Base-by-base conservation (phyloP, 1,140 invertebrate species). In the Drosophila pachea region DNA sequence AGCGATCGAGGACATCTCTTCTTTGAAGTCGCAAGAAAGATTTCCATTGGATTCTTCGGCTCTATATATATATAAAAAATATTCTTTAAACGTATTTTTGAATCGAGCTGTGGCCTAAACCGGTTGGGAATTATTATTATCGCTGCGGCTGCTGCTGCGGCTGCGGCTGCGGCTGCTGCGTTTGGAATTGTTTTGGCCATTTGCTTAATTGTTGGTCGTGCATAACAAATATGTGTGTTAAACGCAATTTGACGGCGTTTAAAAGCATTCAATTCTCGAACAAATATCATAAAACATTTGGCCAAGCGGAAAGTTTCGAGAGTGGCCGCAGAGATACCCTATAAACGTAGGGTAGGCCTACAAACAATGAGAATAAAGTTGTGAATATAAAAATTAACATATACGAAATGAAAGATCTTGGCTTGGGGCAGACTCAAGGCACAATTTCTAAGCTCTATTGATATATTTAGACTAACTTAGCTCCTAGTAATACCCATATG, bases 221-320 rank as follows among this genome's bases (percentile, higher is more conserved):
- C 31, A 49, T 42, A 50, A 9, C 31, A 40, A 31, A 32, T 54
- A 54, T 62, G n/a, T 62, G 54, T 35, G 58, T 32, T 43, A 35
- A 60, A 67, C 16, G 63, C 36, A 65, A 60, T 52, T 42, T 66
- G 53, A 48, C 58, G 55, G 74, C 58, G 45, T 60, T 66, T 63
- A 73, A 66, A 63, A 59, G 32, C 47, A 56, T 69, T 77, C 64
- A 77, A 82, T 73, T 56, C 33, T 4, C 55, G 64, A 53, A 55
- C 22, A 50, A 48, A 52, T 48, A 35, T 47, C 32, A 52, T 7
- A 4, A 42, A 12, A 43, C 47, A 35, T 49, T 48, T 48, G 40
- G 35, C 50, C 62, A 62, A 9, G 35, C 50, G 47, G 60, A 59
- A 33, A 31, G 12, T 38, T 38, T 12, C 7, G 9, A 55, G 22